Percentiles rank a stretch among this genome's conserved stretches.
Evolutionary conservation across 2,797 vertebrate species (phyloP).

Genomic region (Cephalopachus bancanus): DNA sequence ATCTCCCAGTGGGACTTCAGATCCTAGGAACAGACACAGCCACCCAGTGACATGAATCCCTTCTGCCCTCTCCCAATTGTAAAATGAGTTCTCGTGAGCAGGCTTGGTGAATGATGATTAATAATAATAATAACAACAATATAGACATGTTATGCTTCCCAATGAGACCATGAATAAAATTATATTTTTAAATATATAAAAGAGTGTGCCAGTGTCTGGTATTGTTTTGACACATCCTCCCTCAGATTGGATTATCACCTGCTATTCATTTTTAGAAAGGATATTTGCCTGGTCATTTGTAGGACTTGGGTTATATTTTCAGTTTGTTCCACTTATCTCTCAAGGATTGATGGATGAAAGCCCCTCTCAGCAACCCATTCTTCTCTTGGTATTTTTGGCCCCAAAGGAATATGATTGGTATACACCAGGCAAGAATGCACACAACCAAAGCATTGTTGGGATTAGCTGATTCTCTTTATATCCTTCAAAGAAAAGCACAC

Average conservation of each 20-base stretch:
- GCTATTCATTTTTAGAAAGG: constrained; percentile 26
- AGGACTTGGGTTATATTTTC: neutral
- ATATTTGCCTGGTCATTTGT: neutral
- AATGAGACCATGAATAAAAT: neutral
- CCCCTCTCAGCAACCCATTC: neutral
- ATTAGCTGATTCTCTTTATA: neutral
- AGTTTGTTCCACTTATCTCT: neutral
- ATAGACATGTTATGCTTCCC: neutral
- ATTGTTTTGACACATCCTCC: neutral
- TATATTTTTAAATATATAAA: neutral
- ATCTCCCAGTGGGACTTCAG: neutral
- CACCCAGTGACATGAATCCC: neutral
- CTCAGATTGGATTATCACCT: neutral
- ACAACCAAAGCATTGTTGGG: neutral
- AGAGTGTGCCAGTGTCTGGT: neutral
- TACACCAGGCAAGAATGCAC: neutral
- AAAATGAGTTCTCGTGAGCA: neutral
- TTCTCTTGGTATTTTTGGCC: neutral
- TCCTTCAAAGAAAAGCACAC: neutral
- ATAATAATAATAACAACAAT: neutral
- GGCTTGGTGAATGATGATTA: neutral
- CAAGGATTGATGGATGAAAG: neutral
- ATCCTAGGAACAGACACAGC: neutral
- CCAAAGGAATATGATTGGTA: neutral
- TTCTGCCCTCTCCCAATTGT: neutral